phyloP scores from a whole-genome alignment of 2,888 invertebrate genomes.

The Zaprionus bogoriensis region DNA sequence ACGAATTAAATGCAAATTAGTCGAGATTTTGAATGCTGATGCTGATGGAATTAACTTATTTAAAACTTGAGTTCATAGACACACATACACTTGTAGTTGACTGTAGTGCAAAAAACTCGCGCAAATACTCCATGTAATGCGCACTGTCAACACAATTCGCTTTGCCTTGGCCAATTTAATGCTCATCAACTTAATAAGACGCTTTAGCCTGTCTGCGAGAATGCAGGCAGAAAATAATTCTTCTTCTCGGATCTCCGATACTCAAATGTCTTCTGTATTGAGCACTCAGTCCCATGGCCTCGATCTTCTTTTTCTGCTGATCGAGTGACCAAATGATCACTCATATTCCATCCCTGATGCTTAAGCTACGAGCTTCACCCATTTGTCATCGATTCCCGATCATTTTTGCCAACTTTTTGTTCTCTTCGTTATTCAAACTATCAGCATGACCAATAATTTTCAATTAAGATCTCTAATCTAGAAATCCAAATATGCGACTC shows the following conservation, averaged over 20 bases:
- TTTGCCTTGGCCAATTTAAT: constrained; percentile 31
- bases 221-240: not conserved
- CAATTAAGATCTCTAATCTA: too few relatives aligned
- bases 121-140: constrained; percentile 17
- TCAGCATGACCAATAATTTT: too few relatives aligned
- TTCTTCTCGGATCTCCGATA: not conserved
- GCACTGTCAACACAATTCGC: constrained; percentile 48
- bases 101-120: not conserved
- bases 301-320: not conserved
- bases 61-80: not conserved
- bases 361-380: not conserved
- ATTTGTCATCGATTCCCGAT: too few relatives aligned
- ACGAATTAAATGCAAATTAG: constrained; percentile 68
- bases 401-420: too few relatives aligned
- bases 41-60: too few relatives aligned
- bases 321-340: not conserved
- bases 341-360: not conserved
- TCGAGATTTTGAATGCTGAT: constrained; percentile 39
- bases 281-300: too few relatives aligned
- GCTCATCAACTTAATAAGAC: constrained; percentile 20
- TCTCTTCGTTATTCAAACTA: too few relatives aligned
- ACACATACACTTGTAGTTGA: not conserved
- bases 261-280: not conserved
- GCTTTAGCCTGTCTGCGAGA: not conserved
- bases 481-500: not conserved